These are phyloP conservation scores for Callosobruchus maculatus DNA, from an alignment of 2,888 invertebrate species.

Conservation along the genomic window DNA sequence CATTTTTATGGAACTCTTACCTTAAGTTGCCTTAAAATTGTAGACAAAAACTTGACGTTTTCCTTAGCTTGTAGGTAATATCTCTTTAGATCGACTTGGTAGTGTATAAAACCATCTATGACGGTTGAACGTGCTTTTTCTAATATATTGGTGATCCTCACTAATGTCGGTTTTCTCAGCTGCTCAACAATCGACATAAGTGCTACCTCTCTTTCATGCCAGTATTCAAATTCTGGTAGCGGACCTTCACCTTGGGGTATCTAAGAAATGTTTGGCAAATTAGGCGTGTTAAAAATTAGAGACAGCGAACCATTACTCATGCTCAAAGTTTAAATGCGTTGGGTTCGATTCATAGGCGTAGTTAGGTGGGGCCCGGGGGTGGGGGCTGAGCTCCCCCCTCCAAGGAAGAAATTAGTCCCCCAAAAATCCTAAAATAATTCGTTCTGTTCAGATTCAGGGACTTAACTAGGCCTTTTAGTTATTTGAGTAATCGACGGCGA, in stretches of 20 bases:
- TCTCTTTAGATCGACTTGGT: constrained; percentile 60
- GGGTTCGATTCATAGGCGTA: too few relatives aligned
- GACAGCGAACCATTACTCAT: too few relatives aligned
- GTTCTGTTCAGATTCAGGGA: too few relatives aligned
- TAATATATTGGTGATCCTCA: constrained; percentile 59
- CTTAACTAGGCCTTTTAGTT: too few relatives aligned
- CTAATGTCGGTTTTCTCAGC: constrained; percentile 67
- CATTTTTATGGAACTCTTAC: constrained; percentile 37
- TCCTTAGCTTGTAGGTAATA: constrained; percentile 71
- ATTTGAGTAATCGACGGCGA: too few relatives aligned
- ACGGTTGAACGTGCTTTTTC: constrained; percentile 55
- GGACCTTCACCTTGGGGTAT: constrained; percentile 70
- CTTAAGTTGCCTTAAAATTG: constrained; percentile 70
- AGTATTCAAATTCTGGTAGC: constrained; percentile 80
- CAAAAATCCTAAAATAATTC: too few relatives aligned
- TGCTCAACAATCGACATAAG: constrained; percentile 78
- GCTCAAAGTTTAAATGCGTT: background rate
- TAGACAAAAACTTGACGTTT: constrained; percentile 73
- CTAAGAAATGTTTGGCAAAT: constrained; percentile 36
- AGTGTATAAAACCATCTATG: constrained; percentile 58
- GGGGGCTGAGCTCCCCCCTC: too few relatives aligned
- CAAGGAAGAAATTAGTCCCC: too few relatives aligned
- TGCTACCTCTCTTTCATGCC: constrained; percentile 77
- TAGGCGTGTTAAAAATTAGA: too few relatives aligned
- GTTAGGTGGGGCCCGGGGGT: too few relatives aligned